Conservation (phyloP, 2,888 invertebrate genomes). For the Diogma glabrata region DNA sequence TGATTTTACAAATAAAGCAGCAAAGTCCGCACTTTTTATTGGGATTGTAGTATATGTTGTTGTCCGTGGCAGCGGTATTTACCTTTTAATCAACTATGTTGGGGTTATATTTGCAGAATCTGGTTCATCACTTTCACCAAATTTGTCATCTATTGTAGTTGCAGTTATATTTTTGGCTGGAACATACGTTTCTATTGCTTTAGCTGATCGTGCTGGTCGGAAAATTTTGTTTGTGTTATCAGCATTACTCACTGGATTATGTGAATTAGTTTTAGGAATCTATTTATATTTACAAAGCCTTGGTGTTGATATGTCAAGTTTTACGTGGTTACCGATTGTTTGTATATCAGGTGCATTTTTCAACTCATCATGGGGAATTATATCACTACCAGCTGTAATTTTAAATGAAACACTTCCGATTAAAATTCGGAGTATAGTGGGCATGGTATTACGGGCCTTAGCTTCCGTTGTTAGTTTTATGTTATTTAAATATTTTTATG, state of each 20-base stretch:
- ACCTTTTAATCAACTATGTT: conserved; percentile 32
- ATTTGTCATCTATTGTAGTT: conserved; percentile 30
- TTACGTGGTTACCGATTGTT: conserved; percentile 27
- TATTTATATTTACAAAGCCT: conserved; percentile 22
- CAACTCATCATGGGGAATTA: conserved; percentile 27
- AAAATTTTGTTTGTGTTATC: conserved; percentile 19
- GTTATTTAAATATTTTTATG: conserved; percentile 21
- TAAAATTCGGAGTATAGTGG: neutral
- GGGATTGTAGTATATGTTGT: conserved; percentile 27
- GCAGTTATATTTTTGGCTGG: conserved; percentile 31
- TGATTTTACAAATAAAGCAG: conserved; percentile 20
- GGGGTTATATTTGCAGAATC: conserved; percentile 31
- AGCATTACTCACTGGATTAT: conserved; percentile 24
- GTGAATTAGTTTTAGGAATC: conserved; percentile 24
- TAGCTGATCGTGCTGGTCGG: conserved; percentile 30
- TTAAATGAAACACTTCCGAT: conserved; percentile 29
- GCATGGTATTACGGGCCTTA: neutral
- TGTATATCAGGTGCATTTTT: conserved; percentile 28
- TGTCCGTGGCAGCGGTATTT: conserved; percentile 32
- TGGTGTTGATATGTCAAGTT: conserved; percentile 19
- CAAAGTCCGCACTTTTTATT: conserved; percentile 27
- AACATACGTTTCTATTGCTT: conserved; percentile 25
- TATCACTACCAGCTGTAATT: conserved; percentile 28
- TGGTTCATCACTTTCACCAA: conserved; percentile 30
- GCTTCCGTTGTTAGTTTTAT: neutral